Conservation (phyloP, 2,888 invertebrate genomes). For the Netelia inedita region DNA sequence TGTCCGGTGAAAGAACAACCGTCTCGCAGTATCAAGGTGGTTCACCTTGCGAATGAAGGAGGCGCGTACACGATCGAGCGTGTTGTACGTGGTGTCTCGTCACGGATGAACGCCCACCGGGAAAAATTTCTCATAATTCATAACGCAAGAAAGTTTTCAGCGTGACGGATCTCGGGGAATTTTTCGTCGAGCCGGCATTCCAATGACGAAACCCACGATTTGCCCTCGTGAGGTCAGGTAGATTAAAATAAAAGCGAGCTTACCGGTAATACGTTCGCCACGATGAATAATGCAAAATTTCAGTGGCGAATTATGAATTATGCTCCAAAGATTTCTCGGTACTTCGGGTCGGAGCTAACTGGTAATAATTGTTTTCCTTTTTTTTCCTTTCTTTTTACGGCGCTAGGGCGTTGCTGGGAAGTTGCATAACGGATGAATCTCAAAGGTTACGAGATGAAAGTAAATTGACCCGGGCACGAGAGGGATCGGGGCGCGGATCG, state of each 20-base stretch:
- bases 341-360: not conserved
- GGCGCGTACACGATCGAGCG: conserved; percentile 67
- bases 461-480: conserved; percentile 73
- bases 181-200: not conserved
- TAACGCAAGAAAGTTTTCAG: conserved; percentile 34
- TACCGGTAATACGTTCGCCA: not conserved
- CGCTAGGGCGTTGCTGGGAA: conserved; percentile 42
- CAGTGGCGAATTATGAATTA: conserved; percentile 12
- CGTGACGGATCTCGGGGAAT: conserved; percentile 13
- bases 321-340: not conserved
- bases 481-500: conserved; percentile 51
- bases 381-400: not conserved
- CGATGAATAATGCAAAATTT: conserved; percentile 6
- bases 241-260: not conserved
- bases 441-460: conserved; percentile 82
- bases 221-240: not conserved
- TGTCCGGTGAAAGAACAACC: conserved; percentile 54
- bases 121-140: conserved; percentile 40
- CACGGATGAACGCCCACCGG: conserved; percentile 56
- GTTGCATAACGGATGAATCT: conserved; percentile 73
- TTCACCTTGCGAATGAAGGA: conserved; percentile 74
- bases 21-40: conserved; percentile 72
- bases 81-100: conserved; percentile 4
- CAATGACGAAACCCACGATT: not conserved
- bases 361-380: conserved; percentile 28